Conservation (phyloP, 1,140 invertebrate genomes). For the Drosophila ambigua region DNA sequence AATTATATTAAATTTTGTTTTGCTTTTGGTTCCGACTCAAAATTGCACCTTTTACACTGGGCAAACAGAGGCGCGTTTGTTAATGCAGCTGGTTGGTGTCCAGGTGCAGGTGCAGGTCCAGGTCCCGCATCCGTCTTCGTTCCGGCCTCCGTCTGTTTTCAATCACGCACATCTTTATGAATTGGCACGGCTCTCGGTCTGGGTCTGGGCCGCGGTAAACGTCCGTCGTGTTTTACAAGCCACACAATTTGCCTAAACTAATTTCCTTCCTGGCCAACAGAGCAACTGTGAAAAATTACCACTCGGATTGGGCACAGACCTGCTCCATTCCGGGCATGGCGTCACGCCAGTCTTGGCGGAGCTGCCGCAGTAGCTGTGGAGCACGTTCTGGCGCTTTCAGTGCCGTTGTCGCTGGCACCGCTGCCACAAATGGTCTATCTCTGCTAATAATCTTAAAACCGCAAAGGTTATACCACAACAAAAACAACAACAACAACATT, state of each 20-base stretch:
- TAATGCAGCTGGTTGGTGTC: conserved; percentile 24
- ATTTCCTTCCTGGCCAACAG: conserved; percentile 61
- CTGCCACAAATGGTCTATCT: conserved; percentile 76
- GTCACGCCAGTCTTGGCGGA: conserved; percentile 21
- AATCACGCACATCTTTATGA: conserved; percentile 74
- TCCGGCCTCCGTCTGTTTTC: conserved; percentile 47
- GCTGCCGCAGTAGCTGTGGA: conserved; percentile 2
- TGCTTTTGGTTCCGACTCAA: conserved; percentile 29
- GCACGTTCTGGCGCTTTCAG: conserved; percentile 53
- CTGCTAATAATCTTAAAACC: conserved; percentile 80
- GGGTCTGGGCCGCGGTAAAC: conserved; percentile 41
- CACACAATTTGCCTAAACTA: conserved; percentile 82
- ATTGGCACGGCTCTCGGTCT: conserved; percentile 31
- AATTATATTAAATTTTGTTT: conserved; percentile 13
- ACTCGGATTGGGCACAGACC: conserved; percentile 26
- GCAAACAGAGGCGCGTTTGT: conserved; percentile 19
- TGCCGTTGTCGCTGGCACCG: conserved; percentile 46
- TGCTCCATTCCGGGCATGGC: conserved; percentile 32
- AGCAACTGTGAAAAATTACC: conserved; percentile 72
- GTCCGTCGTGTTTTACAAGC: conserved; percentile 77
- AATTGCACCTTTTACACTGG: conserved; percentile 64
- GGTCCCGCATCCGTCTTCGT: neutral
- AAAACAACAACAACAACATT: conserved; percentile 55
- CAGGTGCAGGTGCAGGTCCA: neutral
- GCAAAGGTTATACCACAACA: conserved; percentile 57